Conservation (phyloP, 2,797 vertebrate species). For the Oreochromis grahami region DNA sequence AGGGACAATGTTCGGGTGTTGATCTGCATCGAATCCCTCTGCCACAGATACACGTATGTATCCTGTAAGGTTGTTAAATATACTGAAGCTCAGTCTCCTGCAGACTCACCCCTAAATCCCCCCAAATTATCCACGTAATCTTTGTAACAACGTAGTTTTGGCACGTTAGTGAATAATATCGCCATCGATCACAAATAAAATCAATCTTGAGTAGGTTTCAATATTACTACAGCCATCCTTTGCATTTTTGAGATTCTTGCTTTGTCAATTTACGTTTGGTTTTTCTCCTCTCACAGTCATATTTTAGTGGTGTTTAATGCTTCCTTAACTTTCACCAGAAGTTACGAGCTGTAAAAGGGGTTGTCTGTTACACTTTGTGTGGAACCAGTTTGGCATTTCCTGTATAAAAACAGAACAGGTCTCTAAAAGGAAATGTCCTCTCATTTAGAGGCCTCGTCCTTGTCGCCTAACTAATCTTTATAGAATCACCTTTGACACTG, state of each 20-base stretch:
- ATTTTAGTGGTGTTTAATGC: constrained; percentile 48
- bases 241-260: constrained; percentile 21
- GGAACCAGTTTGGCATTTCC: constrained; percentile 77
- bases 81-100: neutral
- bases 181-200: neutral
- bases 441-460: constrained; percentile 53
- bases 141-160: constrained; percentile 38
- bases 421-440: constrained; percentile 69
- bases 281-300: neutral
- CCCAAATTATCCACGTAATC: neutral
- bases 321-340: constrained; percentile 44
- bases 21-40: constrained; percentile 95
- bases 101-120: neutral
- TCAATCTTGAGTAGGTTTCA: neutral
- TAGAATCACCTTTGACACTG: constrained; percentile 69
- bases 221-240: neutral
- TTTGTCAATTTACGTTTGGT: constrained; percentile 24
- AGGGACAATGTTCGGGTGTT: constrained; percentile 85
- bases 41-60: constrained; percentile 90
- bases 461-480: constrained; percentile 71
- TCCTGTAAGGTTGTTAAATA: neutral
- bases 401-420: constrained; percentile 66
- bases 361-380: constrained; percentile 71
- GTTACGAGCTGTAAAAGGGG: constrained; percentile 70
- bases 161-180: neutral